Percentiles rank a stretch among this genome's conserved stretches.
These are phyloP conservation scores for Caenorhabditis doughertyi DNA, from an alignment of 2,888 invertebrate species.

Conservation along the genomic window DNA sequence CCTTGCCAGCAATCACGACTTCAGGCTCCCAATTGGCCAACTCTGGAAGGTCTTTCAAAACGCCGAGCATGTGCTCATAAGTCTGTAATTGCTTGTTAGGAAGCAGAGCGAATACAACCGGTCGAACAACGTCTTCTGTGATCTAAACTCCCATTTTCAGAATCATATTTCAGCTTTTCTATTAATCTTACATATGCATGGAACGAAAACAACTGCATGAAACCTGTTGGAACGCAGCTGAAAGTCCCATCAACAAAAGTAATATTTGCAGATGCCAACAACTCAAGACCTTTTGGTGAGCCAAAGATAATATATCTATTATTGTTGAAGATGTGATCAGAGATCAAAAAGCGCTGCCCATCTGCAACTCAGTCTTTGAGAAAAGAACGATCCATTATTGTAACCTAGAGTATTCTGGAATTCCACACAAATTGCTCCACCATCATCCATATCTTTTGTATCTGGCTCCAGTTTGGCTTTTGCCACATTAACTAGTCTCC, in stretches of 20 bases:
- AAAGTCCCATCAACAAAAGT: no score
- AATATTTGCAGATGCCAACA: no score
- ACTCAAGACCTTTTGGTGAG: no score
- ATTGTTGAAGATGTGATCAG: neutral
- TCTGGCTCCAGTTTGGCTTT: neutral
- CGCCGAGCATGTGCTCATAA: neutral
- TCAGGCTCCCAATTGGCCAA: neutral
- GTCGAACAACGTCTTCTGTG: neutral
- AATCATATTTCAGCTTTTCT: neutral
- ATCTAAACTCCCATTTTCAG: no score
- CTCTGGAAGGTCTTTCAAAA: neutral
- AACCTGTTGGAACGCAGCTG: neutral
- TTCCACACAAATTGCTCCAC: neutral
- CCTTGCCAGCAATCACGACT: neutral
- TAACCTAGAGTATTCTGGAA: neutral
- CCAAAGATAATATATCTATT: no score
- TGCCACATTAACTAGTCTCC: neutral
- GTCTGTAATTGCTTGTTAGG: neutral
- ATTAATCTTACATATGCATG: neutral
- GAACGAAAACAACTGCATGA: neutral
- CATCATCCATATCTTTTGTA: neutral
- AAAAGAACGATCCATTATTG: neutral
- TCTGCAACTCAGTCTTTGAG: neutral
- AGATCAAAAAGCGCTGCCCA: neutral
- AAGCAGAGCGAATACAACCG: neutral